Base-by-base conservation (phyloP, 2,797 vertebrate genomes). In the Coranthus polyacanthus region DNA sequence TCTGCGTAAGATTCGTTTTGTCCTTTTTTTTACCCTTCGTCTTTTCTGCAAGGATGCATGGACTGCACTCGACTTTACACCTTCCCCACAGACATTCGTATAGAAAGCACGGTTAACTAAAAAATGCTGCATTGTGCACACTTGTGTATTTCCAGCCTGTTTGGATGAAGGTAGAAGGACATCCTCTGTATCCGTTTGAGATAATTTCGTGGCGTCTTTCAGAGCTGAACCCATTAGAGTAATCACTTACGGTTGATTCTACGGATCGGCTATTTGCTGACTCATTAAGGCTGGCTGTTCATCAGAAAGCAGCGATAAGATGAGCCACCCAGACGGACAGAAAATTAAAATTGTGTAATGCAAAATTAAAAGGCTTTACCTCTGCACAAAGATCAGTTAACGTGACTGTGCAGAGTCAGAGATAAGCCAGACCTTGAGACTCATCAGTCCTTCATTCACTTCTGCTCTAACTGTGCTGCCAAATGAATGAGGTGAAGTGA, bases 331-430 rank as follows among this genome's bases (percentile, higher is more conserved):
- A 18, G 59, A 45, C 2, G 10, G 6, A 17, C 36, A 20, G 29
- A 9, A 42, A 53, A 38, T 60, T 34, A 39, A 63, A 74, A 49
- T 2, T 12, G 22, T 12, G 32, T 52, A 57, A 56, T 59, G 59
- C 55, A 70, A 16, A 44, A 59, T 12, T 38, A 29, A 65, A 57
- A 34, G 36, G 56, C 56, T 70, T 59, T 51, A 43, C 32, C 41
- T 56, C 29, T 63, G 51, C 53, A 45, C 39, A 50, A 39, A 38
- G 72, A 76, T 75, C 44, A 57, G n/a, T 84, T 73, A 68, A 49
- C 63, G 10, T 3, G 42, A 16, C 18, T 39, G 50, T 51, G 43
- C 37, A 9, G 39, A 60, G 52, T 75, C 52, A 6, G 41, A 61
- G 20, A 72, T 36, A 36, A 65, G 57, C 59, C 22, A 43, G 53